phyloP scores from a whole-genome alignment of 2,113 vertebrate species.

The Aramus guarauna region DNA sequence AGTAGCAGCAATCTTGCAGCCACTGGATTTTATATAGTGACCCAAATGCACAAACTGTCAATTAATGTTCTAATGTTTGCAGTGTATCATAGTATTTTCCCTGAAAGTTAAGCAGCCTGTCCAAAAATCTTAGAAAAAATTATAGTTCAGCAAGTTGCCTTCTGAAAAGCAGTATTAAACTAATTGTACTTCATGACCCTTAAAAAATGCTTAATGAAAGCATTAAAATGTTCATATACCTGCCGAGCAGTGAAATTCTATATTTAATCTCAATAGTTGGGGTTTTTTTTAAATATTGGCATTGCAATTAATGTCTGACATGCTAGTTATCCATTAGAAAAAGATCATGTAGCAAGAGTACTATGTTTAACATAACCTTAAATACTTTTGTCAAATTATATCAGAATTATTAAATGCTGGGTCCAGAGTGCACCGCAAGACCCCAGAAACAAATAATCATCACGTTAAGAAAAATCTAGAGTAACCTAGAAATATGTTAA shows the following conservation, averaged over 20 bases:
- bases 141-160: neutral
- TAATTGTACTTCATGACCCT: neutral
- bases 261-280: neutral
- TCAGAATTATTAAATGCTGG: constrained; percentile 1
- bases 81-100: neutral
- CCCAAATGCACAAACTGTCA: neutral
- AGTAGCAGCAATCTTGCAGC: neutral
- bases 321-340: constrained; percentile 45
- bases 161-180: neutral
- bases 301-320: neutral
- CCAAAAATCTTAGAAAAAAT: neutral
- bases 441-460: constrained; percentile 26
- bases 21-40: neutral
- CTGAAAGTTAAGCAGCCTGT: neutral
- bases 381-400: constrained; percentile 15
- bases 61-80: neutral
- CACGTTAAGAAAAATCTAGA: constrained; percentile 16
- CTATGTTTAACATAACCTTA: constrained; percentile 39
- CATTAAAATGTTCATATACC: neutral
- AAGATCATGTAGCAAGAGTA: constrained; percentile 24
- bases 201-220: neutral
- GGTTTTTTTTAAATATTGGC: neutral
- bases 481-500: constrained; percentile 27
- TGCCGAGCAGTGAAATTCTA: neutral
- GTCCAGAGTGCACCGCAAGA: neutral